Evolutionary conservation across 2,888 invertebrate genomes (phyloP), one percentile per base, ranked within the genome.

Genomic region (Panzeria rudis): DNA sequence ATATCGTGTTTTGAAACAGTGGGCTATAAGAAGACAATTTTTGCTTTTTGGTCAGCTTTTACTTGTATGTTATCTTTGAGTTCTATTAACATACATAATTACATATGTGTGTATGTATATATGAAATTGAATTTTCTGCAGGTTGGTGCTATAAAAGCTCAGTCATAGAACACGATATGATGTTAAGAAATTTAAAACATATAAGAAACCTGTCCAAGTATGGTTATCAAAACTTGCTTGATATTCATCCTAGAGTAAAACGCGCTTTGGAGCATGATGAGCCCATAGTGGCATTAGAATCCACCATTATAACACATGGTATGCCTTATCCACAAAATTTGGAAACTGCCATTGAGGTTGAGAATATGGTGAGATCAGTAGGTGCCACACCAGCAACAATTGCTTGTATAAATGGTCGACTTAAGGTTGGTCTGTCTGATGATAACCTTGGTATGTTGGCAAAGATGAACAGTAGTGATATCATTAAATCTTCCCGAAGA

Each of bases 301-400:
- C 98, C 8, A 98, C 99, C 0, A 98, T 99, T 86, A 97, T 99
- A 11, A 99, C 99, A 0, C 99, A 99, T 93, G 99, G 99, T 54
- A 97, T 99, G 97, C 98, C 99, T 0, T 96, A 95, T 93, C 99
- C 99, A 0, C 94, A 96, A 71, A 99, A 99, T 93, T 93, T 98
- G 66, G 93, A 96, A 87, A 98, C 98, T 41, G 98, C 87, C 0
- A 25, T 73, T 1, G 86, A 86, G 38, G 88, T 88, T 13, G 88
- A 99, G 93, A 93, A 95, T 71, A 94, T 96, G 83, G 95, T 99
- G 25, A 94, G 96, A 88, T 90, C 94, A 86, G 93, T 95, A 95
- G 97, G 97, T 35, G 97, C 95, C 6, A 93, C 95, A 15, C 99
- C 99, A 41, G 99, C 99, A 0, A 99, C 99, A 0, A 95, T 99